These are phyloP conservation scores for Macrophya alboannulata DNA, from an alignment of 2,888 invertebrate species.

Conservation along the genomic window DNA sequence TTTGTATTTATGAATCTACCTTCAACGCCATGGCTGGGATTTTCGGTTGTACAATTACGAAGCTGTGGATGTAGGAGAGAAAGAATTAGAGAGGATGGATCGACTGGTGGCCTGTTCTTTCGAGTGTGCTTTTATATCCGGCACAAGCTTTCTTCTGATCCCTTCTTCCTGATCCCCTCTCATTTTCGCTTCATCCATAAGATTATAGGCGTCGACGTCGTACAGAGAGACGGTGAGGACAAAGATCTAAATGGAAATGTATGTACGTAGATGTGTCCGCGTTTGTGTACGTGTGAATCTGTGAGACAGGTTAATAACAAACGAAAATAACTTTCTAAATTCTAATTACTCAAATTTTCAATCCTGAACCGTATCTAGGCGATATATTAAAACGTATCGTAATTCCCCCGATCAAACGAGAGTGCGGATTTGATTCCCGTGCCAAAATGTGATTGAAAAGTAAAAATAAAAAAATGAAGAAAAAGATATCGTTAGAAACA, in stretches of 20 bases:
- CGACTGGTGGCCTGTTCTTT: constrained; percentile 43
- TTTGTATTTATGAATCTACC: not conserved
- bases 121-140: constrained; percentile 41
- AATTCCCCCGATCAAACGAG: not conserved
- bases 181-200: not conserved
- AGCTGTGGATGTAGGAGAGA: not conserved
- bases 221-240: not conserved
- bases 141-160: constrained; percentile 41
- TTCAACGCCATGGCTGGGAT: constrained; percentile 37
- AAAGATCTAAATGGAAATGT: constrained; percentile 19
- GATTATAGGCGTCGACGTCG: not conserved
- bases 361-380: not conserved
- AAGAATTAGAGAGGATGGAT: constrained; percentile 33
- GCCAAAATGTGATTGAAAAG: not conserved
- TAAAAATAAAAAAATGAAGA: not conserved
- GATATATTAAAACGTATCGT: too few relatives aligned
- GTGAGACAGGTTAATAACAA: constrained; percentile 37
- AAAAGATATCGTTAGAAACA: constrained; percentile 5
- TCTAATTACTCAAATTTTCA: constrained; percentile 34
- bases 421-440: not conserved
- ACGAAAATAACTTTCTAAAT: constrained; percentile 51
- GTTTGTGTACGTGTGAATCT: not conserved
- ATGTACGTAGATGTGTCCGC: not conserved
- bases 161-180: not conserved
- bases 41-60: not conserved